Conservation (phyloP, 1,140 invertebrate species). For the Caenorhabditis latens region DNA sequence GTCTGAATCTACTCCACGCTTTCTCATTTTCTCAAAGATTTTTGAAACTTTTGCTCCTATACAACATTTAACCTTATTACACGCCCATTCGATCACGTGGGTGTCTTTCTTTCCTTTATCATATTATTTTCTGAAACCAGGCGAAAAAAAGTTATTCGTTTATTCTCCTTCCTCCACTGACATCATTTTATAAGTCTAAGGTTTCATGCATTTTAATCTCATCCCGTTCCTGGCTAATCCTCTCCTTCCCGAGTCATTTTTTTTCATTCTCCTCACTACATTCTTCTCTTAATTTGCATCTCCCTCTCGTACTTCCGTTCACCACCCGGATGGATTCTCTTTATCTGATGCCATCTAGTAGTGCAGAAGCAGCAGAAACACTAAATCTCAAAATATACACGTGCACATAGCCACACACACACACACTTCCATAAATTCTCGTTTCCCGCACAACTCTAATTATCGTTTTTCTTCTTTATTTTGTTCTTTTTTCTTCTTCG, state of each 20-base stretch:
- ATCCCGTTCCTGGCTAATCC: background rate
- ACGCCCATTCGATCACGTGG: background rate
- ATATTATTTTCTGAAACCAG: background rate
- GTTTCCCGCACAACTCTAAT: constrained; percentile 21
- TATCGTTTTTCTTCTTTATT: constrained; percentile 4
- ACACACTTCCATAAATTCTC: constrained; percentile 41
- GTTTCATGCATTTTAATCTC: constrained; percentile 3
- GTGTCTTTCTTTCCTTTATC: background rate
- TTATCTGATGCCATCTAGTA: background rate
- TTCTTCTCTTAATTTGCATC: constrained; percentile 13
- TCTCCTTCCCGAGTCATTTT: background rate
- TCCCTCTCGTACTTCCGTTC: constrained; percentile 23
- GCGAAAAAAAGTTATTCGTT: too few species aligned
- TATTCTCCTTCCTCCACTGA: background rate
- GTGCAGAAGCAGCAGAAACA: background rate
- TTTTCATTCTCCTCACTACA: constrained; percentile 1
- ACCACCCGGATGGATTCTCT: background rate
- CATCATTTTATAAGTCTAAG: constrained; percentile 17
- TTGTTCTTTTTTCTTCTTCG: background rate
- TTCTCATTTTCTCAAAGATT: too few species aligned
- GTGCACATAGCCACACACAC: background rate
- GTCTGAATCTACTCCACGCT: too few species aligned
- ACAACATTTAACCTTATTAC: too few species aligned
- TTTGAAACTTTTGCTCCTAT: too few species aligned
- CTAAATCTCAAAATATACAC: constrained; percentile 38